Conservation (phyloP, 2,797 vertebrate species). For the Carduelis carduelis region DNA sequence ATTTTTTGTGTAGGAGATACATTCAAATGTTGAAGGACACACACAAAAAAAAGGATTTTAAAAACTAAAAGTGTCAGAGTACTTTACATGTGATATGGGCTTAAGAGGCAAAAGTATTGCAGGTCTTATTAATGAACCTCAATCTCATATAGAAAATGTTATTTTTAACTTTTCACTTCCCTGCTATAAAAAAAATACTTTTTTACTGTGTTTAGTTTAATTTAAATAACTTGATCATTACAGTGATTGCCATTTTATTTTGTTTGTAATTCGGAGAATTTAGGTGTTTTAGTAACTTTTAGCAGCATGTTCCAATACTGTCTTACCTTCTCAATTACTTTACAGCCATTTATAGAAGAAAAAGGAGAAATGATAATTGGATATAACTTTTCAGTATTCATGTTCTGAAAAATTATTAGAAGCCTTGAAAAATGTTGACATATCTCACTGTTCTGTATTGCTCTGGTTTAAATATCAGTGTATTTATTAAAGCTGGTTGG, state of each 20-base stretch:
- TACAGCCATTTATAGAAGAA: not conserved
- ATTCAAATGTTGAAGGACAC: not conserved
- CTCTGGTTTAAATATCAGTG: slow-evolving; percentile 55
- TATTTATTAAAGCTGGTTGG: slow-evolving; percentile 52
- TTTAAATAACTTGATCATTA: not conserved
- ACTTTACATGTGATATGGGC: not conserved
- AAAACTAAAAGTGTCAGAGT: not conserved
- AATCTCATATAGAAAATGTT: not conserved
- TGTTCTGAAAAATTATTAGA: not conserved
- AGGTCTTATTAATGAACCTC: not conserved
- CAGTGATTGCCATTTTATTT: not conserved
- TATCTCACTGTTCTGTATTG: slow-evolving; percentile 34
- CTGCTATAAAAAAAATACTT: not conserved
- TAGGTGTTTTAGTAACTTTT: not conserved
- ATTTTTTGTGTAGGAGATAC: not conserved
- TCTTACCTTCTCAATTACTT: not conserved
- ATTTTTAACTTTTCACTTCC: not conserved
- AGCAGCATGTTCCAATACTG: not conserved
- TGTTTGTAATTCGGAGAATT: not conserved
- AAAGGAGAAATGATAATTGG: not conserved
- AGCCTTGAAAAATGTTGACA: slow-evolving; percentile 46
- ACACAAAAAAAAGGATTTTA: not conserved
- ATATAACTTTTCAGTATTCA: not conserved
- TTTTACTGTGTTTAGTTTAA: not conserved
- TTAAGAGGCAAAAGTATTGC: not conserved